These are phyloP conservation scores for Papilio helenus DNA, from an alignment of 1,140 invertebrate species.

Conservation along the genomic window DNA sequence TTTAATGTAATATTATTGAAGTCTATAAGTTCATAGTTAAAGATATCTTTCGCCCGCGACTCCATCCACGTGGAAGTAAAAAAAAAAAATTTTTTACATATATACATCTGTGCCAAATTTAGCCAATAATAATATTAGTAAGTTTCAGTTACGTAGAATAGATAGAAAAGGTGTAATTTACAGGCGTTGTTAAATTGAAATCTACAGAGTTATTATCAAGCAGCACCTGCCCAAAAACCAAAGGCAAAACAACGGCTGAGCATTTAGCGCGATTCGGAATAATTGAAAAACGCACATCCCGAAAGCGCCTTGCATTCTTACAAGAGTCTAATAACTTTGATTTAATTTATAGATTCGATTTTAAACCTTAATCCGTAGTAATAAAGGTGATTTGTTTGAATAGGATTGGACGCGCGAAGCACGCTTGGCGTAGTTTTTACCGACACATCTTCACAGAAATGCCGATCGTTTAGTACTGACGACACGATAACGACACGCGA, in stretches of 20 bases:
- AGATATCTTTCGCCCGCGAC: no score
- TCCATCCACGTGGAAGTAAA: no score
- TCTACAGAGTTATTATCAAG: slow-evolving; percentile 16
- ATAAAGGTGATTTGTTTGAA: slow-evolving; percentile 37
- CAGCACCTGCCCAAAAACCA: slow-evolving; percentile 37
- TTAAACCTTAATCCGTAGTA: slow-evolving; percentile 41
- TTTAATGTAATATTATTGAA: no score
- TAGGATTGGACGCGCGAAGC: slow-evolving; percentile 42
- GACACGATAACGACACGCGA: slow-evolving; percentile 46
- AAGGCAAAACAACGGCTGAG: slow-evolving; percentile 44
- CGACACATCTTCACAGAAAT: slow-evolving; percentile 63
- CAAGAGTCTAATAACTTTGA: slow-evolving; percentile 65
- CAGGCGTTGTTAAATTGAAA: not conserved
- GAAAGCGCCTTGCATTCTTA: slow-evolving; percentile 68
- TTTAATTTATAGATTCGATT: slow-evolving; percentile 23
- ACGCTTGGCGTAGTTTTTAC: slow-evolving; percentile 60
- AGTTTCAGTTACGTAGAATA: not conserved
- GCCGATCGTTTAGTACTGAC: slow-evolving; percentile 48
- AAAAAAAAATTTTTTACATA: no score
- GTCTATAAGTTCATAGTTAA: not conserved
- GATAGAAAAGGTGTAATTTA: not conserved
- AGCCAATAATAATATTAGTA: not conserved
- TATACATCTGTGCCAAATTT: no score
- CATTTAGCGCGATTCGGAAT: slow-evolving; percentile 69
- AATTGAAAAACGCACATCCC: slow-evolving; percentile 70